Base-by-base conservation (phyloP, 2,888 invertebrate genomes). In the Eledona agricola region DNA sequence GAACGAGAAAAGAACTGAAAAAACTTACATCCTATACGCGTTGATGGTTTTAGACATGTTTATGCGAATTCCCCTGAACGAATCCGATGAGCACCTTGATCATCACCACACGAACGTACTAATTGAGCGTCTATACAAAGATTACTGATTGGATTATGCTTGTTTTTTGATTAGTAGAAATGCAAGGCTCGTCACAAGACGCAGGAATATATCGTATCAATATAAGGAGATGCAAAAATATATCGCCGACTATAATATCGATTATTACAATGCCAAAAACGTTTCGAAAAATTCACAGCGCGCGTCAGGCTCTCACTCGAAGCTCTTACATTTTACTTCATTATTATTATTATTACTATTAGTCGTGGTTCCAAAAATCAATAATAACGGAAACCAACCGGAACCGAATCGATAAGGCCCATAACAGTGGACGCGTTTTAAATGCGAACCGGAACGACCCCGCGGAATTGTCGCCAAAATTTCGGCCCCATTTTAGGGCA, bases 1-100 rank as follows among this genome's bases (percentile, higher is more conserved):
- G 4, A 37, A 37, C 9, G 6, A 35, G 4, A 22, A 10, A 82
- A 80, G 31, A 35, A 57, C 22, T 57, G 57, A 58, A 26, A 47
- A 71, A 82, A 88, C 89, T 90, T 81, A 91, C 91, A 91, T 90
- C 83, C 90, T 87, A 80, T 91, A 91, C 74, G 90, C 90, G 82
- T 90, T 90, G 77, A 91, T 86, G 76, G 89, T 89, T 83, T 90
- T 91, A 80, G 90, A 91, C 88, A 90, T 90, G 57, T 68, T 66
- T 47, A 23, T 40, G 64, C 59, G 55, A 52, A 47, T 34, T 47
- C 46, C 35, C 34, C 43, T 51, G 9, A 28, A 43, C 9, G 34
- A 17, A 34, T 51, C 55, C 47, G 38, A 45, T 15, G 47, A 47
- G 32, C 51, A 51, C 47, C 25, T 38, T 6, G 37, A 29, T 50